Evolutionary conservation across 2,113 vertebrate species (phyloP).

Genomic region (Cercopithecus mona): DNA sequence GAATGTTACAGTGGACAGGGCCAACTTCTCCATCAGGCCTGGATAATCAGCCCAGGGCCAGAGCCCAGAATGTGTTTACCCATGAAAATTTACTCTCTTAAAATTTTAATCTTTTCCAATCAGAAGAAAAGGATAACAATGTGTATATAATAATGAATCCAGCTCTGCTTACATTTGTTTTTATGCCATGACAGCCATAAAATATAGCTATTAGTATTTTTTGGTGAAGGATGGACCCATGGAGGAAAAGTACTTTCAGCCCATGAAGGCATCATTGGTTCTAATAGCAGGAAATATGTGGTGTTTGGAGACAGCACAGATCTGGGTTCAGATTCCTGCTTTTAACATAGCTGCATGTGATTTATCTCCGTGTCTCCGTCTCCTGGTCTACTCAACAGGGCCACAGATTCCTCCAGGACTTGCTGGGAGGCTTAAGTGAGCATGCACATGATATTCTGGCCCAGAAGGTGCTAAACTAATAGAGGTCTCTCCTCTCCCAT

Average conservation of each 20-base stretch:
- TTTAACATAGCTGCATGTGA: not conserved
- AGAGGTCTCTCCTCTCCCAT: too few species aligned
- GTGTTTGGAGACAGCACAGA: not conserved
- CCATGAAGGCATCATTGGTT: not conserved
- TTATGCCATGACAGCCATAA: not conserved
- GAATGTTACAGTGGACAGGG: not conserved
- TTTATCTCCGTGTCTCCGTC: not conserved
- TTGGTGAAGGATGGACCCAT: not conserved
- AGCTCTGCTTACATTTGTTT: not conserved
- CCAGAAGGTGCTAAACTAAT: not conserved
- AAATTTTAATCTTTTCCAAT: not conserved
- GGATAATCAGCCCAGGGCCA: not conserved
- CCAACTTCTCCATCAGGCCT: not conserved
- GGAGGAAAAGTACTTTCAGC: not conserved
- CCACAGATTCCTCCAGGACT: not conserved
- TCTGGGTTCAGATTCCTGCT: not conserved
- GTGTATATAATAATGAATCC: not conserved
- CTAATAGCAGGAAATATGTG: not conserved
- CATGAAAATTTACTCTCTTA: not conserved
- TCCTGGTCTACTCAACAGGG: not conserved
- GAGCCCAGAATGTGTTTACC: not conserved
- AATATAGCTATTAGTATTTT: not conserved
- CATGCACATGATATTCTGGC: rapidly evolving
- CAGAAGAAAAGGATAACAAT: not conserved
- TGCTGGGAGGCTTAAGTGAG: not conserved